These are phyloP conservation scores for Athetis lepigone DNA, from an alignment of 2,888 invertebrate genomes.

Conservation along the genomic window DNA sequence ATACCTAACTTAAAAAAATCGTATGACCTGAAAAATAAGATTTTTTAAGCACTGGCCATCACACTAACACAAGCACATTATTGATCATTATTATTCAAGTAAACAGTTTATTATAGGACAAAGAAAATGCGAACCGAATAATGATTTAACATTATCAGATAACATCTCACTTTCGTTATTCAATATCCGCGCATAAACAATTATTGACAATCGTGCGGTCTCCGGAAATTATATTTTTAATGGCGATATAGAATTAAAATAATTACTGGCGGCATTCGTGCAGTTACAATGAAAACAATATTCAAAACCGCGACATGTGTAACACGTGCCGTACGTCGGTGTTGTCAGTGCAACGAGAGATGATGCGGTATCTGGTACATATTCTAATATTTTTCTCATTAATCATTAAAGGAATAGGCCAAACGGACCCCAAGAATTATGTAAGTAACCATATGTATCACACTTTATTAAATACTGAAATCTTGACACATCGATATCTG, in stretches of 20 bases:
- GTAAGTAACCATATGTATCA: constrained; percentile 65
- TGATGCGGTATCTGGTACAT: constrained; percentile 37
- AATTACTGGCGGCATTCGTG: constrained; percentile 20
- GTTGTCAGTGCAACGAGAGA: constrained; percentile 3
- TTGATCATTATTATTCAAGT: constrained; percentile 33
- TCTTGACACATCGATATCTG: constrained; percentile 3
- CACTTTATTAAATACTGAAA: neutral
- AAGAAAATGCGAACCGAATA: constrained; percentile 46
- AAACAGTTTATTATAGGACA: constrained; percentile 40
- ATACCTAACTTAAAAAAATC: too few relatives aligned
- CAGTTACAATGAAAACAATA: constrained; percentile 12
- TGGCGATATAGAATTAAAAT: constrained; percentile 51
- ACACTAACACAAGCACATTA: constrained; percentile 15
- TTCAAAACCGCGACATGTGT: constrained; percentile 36
- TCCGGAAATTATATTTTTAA: constrained; percentile 77
- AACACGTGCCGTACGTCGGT: constrained; percentile 16
- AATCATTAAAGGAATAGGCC: constrained; percentile 60
- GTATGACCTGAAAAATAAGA: too few relatives aligned
- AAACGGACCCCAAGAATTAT: constrained; percentile 68
- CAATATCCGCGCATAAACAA: constrained; percentile 59
- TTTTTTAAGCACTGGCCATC: neutral
- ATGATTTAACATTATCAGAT: constrained; percentile 57
- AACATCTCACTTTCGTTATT: constrained; percentile 59
- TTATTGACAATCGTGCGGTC: constrained; percentile 62
- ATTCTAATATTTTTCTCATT: constrained; percentile 61